These are phyloP conservation scores for Stigmatopora argus DNA, from an alignment of 2,113 vertebrate species.

Conservation along the genomic window DNA sequence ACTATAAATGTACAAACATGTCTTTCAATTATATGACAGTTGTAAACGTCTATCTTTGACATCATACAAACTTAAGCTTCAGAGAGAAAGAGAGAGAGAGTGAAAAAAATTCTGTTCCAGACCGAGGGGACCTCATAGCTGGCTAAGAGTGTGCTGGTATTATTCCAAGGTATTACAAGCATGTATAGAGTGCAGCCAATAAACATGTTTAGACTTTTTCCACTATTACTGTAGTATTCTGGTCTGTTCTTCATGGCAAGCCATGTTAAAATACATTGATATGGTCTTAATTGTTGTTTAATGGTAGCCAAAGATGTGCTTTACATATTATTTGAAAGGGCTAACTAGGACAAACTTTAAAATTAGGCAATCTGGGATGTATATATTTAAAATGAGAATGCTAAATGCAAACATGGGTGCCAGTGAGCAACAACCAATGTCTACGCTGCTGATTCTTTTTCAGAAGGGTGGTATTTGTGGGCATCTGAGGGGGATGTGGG, in stretches of 20 bases:
- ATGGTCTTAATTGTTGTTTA: slow-evolving; percentile 26
- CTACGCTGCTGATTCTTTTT: slow-evolving; percentile 13
- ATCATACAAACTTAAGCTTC: not conserved
- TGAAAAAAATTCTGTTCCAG: not conserved
- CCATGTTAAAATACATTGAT: slow-evolving; percentile 21
- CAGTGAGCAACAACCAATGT: slow-evolving; percentile 15
- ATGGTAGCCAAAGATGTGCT: slow-evolving; percentile 38
- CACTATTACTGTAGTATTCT: slow-evolving; percentile 27
- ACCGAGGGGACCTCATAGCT: not conserved
- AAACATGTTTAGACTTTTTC: slow-evolving; percentile 40
- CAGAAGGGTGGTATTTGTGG: slow-evolving; percentile 3
- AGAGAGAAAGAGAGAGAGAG: not conserved
- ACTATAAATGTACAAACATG: not conserved
- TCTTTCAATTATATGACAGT: not conserved
- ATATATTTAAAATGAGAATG: not conserved
- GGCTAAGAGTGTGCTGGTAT: not conserved
- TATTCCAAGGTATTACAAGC: slow-evolving; percentile 24
- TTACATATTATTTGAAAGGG: slow-evolving; percentile 24
- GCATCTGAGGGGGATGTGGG: not conserved
- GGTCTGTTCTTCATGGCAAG: slow-evolving; percentile 27
- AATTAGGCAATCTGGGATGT: slow-evolving; percentile 11
- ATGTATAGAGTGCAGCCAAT: slow-evolving; percentile 20
- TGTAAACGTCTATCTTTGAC: not conserved
- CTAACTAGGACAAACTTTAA: slow-evolving; percentile 11
- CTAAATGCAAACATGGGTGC: slow-evolving; percentile 12